Evolutionary conservation across 2,888 invertebrate species (phyloP), one percentile per base, ranked within the genome.

Genomic region (Merodon equestris): DNA sequence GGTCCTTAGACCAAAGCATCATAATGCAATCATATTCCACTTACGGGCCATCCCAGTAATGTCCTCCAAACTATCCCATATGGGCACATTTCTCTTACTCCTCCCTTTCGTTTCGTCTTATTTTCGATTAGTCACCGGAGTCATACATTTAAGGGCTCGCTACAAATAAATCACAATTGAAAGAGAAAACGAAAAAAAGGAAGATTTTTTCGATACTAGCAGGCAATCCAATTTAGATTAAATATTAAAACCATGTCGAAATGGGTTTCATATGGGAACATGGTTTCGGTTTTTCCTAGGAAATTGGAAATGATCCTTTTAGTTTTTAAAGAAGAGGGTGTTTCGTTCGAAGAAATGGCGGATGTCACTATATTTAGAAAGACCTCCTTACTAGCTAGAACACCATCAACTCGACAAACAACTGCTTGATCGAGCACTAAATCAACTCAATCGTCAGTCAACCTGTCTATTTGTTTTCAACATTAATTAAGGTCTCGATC

Each of bases 21-120:
- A 73, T 67, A 73, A 53, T 42, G 68, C 77, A 68, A 79, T 73
- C 77, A 79, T 76, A 71, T 73, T 74, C 73, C 74, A 79, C 77
- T 79, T 73, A 63, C 63, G 48, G 58, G 27, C 42, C 67, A 58
- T 68, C 40, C 77, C 13, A 77, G 67, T 40, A 50, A 60, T 57
- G 50, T 45, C 56, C n/a, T 19, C 17, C 19, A 53, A 64, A 50
- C 54, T 58, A 74, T 61, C 70, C 74, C 79, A 81, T 74, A 74
- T 81, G 79, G 79, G 70, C 74, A 70, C 63, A 81, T 81, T 81
- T 77, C 7, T 61, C 63, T 34, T 27, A 4, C 27, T 7, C 7
- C 7, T 27, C 27, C 27, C 27, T 27, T 27, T 27, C 7, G 3
- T 2, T 27, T 4, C 27, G 27, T 27, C 27, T 27, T 27, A 27